Evolutionary conservation across 2,113 vertebrate species (phyloP), one percentile per base, ranked within the genome.

Genomic region (Melanerpes formicivorus): DNA sequence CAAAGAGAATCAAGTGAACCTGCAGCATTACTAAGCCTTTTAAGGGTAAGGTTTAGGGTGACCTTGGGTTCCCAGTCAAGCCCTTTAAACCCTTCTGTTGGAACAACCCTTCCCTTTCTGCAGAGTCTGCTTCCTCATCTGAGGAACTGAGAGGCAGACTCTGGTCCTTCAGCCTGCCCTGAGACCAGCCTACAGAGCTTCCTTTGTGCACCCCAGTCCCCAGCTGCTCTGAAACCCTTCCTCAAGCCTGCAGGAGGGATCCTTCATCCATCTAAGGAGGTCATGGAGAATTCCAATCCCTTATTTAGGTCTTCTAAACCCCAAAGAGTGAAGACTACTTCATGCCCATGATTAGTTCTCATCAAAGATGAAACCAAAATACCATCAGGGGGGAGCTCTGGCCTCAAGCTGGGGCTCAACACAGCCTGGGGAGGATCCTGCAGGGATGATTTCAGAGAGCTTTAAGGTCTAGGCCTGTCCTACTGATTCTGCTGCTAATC

Each of bases 371-470:
- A 90, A 87, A 40, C 65, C 75, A 77, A 69, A 89, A 70, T 70
- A 74, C 30, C 42, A 70, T 32, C 63, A 73, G 59, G 73, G 44
- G 59, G 73, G 44, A 94, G 54, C 84, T 83, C 77, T 2, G 8
- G 76, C 63, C 80, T 93, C 76, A 69, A 27, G 50, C 0, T 90
- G 84, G 78, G 74, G 74, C 70, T 78, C 77, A 80, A 46, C 66
- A 82, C 60, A 93, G 30, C 87, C 87, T 34, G 58, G 42, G 50
- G 80, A 63, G 55, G 87, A 91, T 80, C 90, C 93, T 12, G 59
- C 85, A 76, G 75, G 78, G 75, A 82, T 73, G 70, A 86, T 58
- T 90, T 91, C 76, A 70, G 84, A 74, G 67, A 84, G 52, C 81
- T 90, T 91, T 29, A 23, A 52, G 50, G 8, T 29, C 65, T 87